A percentile compares a stretch with the other conserved stretches of the same genome.
These are phyloP conservation scores for Indri indri DNA, from an alignment of 2,113 vertebrate genomes.

Conservation along the genomic window DNA sequence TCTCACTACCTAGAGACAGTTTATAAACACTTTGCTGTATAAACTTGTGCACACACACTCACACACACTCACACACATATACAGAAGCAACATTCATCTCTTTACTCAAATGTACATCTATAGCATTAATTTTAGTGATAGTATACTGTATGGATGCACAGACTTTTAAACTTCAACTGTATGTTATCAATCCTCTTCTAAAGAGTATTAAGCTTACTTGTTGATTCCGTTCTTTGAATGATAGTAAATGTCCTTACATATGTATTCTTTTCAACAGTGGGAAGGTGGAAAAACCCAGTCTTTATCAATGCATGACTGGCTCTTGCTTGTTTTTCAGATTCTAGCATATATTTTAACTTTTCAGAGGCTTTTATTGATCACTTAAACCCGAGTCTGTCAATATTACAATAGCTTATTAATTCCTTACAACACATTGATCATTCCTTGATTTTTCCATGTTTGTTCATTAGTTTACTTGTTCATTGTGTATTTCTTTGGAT, in stretches of 20 bases:
- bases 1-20: neutral
- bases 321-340: neutral
- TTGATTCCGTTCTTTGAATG: neutral
- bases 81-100: neutral
- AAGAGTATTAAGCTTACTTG: neutral
- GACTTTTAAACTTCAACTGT: neutral
- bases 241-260: neutral
- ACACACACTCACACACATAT: neutral
- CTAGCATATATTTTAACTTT: neutral
- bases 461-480: neutral
- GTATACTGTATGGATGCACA: neutral
- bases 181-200: neutral
- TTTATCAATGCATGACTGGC: neutral
- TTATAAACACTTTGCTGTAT: neutral
- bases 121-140: neutral
- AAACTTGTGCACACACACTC: neutral
- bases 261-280: neutral
- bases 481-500: neutral
- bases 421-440: neutral
- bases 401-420: neutral
- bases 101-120: neutral
- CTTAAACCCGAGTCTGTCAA: neutral
- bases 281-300: neutral
- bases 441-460: neutral
- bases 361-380: neutral